Percentiles rank a stretch among this genome's conserved stretches.
Evolutionary conservation across 2,888 invertebrate genomes (phyloP).

Genomic region (Cantharis rustica): DNA sequence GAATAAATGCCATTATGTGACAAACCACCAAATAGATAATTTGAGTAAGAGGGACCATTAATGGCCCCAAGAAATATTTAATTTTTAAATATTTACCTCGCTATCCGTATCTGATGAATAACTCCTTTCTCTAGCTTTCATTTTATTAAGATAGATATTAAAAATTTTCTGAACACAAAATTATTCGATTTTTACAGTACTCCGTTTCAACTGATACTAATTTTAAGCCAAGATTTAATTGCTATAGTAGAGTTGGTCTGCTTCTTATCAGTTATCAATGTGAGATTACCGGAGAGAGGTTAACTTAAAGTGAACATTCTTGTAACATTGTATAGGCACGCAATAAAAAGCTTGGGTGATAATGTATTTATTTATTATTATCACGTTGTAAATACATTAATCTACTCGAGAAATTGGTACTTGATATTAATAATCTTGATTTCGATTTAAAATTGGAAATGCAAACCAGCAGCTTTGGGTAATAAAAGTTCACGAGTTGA

Average conservation of each 20-base stretch:
- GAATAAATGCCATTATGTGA: neutral
- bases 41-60: neutral
- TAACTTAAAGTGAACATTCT: neutral
- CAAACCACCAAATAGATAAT: neutral
- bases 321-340: neutral
- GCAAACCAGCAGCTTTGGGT: too few species aligned
- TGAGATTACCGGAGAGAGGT: neutral
- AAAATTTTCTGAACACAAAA: neutral
- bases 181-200: neutral
- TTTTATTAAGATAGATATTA: neutral
- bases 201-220: neutral
- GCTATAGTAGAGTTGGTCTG: neutral
- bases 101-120: neutral
- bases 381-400: too few species aligned
- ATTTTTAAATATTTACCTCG: neutral
- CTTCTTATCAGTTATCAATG: neutral
- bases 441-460: too few species aligned
- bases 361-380: neutral
- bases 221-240: neutral
- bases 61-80: neutral
- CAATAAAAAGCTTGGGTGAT: neutral
- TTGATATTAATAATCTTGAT: too few species aligned
- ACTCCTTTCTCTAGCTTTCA: neutral
- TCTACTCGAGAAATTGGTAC: too few species aligned
- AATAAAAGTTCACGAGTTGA: too few species aligned